Evolutionary conservation across 2,888 invertebrate species (phyloP).

Genomic region (Oasisia sp.): DNA sequence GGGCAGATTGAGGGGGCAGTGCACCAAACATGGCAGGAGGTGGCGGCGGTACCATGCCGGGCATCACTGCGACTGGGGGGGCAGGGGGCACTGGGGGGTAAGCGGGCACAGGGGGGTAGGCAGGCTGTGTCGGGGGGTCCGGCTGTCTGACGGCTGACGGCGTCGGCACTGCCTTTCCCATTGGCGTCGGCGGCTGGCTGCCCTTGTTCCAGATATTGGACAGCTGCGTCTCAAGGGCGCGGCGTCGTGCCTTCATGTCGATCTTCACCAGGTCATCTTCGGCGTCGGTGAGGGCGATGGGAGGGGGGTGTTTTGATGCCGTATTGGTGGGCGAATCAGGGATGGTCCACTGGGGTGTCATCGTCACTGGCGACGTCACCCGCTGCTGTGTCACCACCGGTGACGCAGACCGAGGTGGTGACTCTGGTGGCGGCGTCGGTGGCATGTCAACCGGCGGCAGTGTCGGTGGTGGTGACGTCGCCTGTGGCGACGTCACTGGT

Average conservation of each 20-base stretch:
- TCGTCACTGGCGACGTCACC: background rate
- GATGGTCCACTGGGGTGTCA: conserved; percentile 21
- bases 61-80: conserved; percentile 37
- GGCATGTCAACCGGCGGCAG: conserved; percentile 28
- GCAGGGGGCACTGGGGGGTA: conserved; percentile 37
- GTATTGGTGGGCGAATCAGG: conserved; percentile 33
- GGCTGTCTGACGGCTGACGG: background rate
- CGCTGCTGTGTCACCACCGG: background rate
- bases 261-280: conserved; percentile 25
- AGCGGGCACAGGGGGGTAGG: conserved; percentile 33
- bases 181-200: conserved; percentile 34
- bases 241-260: conserved; percentile 34
- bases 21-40: conserved; percentile 34
- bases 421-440: conserved; percentile 37
- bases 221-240: conserved; percentile 32
- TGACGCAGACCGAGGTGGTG: background rate
- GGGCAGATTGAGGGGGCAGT: background rate
- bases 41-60: conserved; percentile 42
- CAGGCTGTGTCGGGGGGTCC: background rate
- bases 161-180: conserved; percentile 30
- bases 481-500: conserved; percentile 24
- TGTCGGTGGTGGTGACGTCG: conserved; percentile 28
- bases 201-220: conserved; percentile 33
- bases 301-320: conserved; percentile 39
- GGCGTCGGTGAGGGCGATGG: background rate